phyloP scores from a whole-genome alignment of 2,113 vertebrate genomes.

The Capricornis sumatraensis region DNA sequence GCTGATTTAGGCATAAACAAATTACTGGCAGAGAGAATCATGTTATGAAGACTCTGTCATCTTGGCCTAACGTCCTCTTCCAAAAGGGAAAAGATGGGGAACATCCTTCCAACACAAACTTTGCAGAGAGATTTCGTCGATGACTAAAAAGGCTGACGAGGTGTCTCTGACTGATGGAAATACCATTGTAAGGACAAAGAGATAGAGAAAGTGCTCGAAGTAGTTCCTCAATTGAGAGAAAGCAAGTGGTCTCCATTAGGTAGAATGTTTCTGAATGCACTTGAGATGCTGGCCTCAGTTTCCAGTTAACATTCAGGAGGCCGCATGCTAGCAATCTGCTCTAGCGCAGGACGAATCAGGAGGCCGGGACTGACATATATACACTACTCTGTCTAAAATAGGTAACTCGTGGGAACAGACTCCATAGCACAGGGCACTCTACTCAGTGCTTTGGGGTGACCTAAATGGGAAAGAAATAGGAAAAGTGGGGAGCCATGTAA shows the following conservation, averaged over 20 bases:
- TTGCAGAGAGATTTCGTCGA: background rate
- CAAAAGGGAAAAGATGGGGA: background rate
- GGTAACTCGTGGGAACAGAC: background rate
- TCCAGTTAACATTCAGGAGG: background rate
- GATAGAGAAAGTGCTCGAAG: background rate
- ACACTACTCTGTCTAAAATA: background rate
- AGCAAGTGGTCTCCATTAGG: background rate
- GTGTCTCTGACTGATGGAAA: background rate
- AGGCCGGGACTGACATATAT: background rate
- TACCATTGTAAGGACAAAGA: background rate
- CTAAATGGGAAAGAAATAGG: background rate
- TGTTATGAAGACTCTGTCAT: background rate
- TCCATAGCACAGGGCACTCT: background rate
- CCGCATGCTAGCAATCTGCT: background rate
- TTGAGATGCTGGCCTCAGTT: background rate
- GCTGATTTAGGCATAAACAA: conserved; percentile 13
- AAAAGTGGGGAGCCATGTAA: background rate
- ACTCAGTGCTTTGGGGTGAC: background rate
- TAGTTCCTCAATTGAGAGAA: background rate
- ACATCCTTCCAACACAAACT: background rate
- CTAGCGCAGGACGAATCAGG: background rate
- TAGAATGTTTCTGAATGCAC: background rate
- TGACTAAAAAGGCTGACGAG: background rate
- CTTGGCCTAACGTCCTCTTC: background rate
- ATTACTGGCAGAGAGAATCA: background rate